Evolutionary conservation across 2,113 vertebrate species (phyloP).

Genomic region (Puntigrus tetrazona): DNA sequence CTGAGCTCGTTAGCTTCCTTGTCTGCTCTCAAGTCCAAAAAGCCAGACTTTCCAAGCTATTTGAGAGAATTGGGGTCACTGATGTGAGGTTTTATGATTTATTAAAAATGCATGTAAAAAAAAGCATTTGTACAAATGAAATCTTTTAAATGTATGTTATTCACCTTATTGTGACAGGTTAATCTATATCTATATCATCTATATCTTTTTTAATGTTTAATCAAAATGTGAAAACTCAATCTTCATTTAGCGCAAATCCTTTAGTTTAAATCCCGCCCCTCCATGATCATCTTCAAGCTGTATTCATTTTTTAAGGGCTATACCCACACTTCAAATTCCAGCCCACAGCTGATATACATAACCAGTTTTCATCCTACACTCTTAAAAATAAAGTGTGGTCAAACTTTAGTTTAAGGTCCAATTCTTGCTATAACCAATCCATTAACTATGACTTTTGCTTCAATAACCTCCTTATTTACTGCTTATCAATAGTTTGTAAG

Average conservation of each 20-base stretch:
- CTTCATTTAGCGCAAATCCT: not conserved
- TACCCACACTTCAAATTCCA: not conserved
- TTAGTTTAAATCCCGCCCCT: not conserved
- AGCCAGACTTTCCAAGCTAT: not conserved
- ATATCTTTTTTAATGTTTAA: not conserved
- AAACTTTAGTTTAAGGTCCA: no score
- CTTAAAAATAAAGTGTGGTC: no score
- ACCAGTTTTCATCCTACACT: not conserved
- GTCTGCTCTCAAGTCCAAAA: constrained; percentile 20
- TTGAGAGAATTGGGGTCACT: not conserved
- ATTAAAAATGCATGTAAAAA: not conserved
- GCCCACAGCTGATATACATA: not conserved
- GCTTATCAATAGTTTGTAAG: no score
- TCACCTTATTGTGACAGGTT: not conserved
- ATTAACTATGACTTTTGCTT: no score
- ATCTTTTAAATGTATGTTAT: not conserved
- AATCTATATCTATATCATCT: not conserved
- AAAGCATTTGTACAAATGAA: not conserved
- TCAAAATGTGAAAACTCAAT: not conserved
- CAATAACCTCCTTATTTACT: no score
- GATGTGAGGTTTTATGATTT: not conserved
- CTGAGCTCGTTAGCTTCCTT: constrained; percentile 28
- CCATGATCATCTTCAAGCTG: not conserved
- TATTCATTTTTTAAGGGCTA: not conserved
- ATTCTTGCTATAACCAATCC: no score